A percentile compares a stretch with the other conserved stretches of the same genome.
These are phyloP conservation scores for Cephus runcator DNA, from an alignment of 2,888 invertebrate genomes.

Conservation along the genomic window DNA sequence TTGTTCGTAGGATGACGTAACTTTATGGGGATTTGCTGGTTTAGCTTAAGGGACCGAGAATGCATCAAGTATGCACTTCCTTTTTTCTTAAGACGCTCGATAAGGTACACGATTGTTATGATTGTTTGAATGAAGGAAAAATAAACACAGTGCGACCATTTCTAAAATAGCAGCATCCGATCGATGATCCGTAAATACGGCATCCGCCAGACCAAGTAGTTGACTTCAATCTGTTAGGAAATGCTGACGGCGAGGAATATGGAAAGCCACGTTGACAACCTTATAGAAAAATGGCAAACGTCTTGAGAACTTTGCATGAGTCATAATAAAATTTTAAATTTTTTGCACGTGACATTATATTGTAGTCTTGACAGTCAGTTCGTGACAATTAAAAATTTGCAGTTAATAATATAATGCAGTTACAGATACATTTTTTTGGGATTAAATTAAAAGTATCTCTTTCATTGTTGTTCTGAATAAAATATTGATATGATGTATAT, in stretches of 20 bases:
- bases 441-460: no score
- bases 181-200: not conserved
- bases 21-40: not conserved
- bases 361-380: not conserved
- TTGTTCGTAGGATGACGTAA: not conserved
- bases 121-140: not conserved
- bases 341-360: no score
- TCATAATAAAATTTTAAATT: not conserved
- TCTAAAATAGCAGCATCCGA: constrained; percentile 30
- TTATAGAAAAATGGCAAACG: not conserved
- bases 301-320: not conserved
- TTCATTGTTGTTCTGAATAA: no score
- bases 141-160: constrained; percentile 20
- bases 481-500: not conserved
- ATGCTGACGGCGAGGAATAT: not conserved
- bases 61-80: not conserved
- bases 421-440: no score
- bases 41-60: not conserved
- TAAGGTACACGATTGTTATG: not conserved
- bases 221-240: not conserved
- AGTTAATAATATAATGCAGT: not conserved
- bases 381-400: not conserved
- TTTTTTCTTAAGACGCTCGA: not conserved
- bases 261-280: not conserved
- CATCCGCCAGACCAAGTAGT: not conserved